Percentiles rank a stretch among this genome's conserved stretches.
phyloP scores from a whole-genome alignment of 2,113 vertebrate species.

The Carassius auratus region DNA sequence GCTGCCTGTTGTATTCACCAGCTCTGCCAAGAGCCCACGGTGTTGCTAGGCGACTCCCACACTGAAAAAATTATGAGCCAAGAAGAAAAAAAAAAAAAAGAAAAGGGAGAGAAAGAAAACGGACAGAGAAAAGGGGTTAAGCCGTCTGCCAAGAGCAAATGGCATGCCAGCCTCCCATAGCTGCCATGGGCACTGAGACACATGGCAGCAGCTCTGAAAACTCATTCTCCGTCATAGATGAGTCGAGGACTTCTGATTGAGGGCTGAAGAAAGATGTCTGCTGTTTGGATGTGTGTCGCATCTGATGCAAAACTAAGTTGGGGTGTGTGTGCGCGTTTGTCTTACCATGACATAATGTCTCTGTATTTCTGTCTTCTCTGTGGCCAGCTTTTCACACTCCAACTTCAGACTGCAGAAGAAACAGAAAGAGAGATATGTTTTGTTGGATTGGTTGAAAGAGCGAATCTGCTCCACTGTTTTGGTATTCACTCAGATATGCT shows the following conservation, averaged over 20 bases:
- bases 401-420: slow-evolving; percentile 83
- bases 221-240: slow-evolving; percentile 32
- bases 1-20: slow-evolving; percentile 73
- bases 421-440: slow-evolving; percentile 6
- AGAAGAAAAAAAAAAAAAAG: slow-evolving; percentile 45
- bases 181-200: slow-evolving; percentile 33
- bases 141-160: slow-evolving; percentile 47
- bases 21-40: slow-evolving; percentile 74
- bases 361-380: slow-evolving; percentile 93
- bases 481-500: background rate
- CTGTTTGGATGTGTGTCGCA: slow-evolving; percentile 52
- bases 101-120: slow-evolving; percentile 6
- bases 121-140: slow-evolving; percentile 38
- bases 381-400: slow-evolving; percentile 93
- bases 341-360: slow-evolving; percentile 96
- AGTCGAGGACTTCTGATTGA: slow-evolving; percentile 23
- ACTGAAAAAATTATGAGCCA: slow-evolving; percentile 76
- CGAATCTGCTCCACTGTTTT: slow-evolving; percentile 28
- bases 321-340: background rate
- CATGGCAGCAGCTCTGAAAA: slow-evolving; percentile 29
- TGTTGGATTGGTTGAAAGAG: background rate
- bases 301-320: slow-evolving; percentile 34
- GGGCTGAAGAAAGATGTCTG: slow-evolving; percentile 20
- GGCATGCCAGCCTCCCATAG: slow-evolving; percentile 31
- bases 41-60: slow-evolving; percentile 81